These are phyloP conservation scores for Hipposideros larvatus DNA, from an alignment of 2,797 vertebrate genomes.

Conservation along the genomic window DNA sequence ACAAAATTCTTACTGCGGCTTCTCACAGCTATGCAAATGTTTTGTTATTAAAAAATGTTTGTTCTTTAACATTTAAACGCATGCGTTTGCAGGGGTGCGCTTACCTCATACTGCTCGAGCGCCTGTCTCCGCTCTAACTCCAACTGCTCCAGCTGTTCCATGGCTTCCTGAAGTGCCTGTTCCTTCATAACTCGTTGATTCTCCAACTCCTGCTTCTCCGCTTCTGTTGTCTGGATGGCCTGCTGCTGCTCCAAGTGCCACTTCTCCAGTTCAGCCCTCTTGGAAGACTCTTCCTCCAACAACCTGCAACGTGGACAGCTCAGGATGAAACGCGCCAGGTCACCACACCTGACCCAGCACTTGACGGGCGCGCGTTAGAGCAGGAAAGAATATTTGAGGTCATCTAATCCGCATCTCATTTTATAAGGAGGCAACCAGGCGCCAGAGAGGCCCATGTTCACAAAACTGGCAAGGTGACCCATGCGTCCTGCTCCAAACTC, in stretches of 20 bases:
- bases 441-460: background rate
- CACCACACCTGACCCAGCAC: background rate
- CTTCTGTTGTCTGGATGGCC: constrained; percentile 94
- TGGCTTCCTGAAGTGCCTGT: constrained; percentile 93
- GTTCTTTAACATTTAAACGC: background rate
- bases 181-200: constrained; percentile 93
- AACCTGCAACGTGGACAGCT: constrained; percentile 87
- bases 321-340: background rate
- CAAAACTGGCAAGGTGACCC: background rate
- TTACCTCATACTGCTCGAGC: constrained; percentile 95
- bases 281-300: constrained; percentile 95
- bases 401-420: background rate
- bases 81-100: background rate
- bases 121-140: constrained; percentile 94
- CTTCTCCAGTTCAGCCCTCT: constrained; percentile 95
- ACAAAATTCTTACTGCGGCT: background rate
- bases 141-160: constrained; percentile 94
- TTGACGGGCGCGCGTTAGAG: accelerated
- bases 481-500: background rate
- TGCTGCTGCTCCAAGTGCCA: constrained; percentile 95
- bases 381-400: too few relatives aligned
- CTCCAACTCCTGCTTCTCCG: constrained; percentile 96
- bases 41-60: background rate
- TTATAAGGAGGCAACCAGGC: background rate
- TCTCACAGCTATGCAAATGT: background rate